phyloP scores from a whole-genome alignment of 2,113 vertebrate genomes.

The Chionodraco myersi region DNA sequence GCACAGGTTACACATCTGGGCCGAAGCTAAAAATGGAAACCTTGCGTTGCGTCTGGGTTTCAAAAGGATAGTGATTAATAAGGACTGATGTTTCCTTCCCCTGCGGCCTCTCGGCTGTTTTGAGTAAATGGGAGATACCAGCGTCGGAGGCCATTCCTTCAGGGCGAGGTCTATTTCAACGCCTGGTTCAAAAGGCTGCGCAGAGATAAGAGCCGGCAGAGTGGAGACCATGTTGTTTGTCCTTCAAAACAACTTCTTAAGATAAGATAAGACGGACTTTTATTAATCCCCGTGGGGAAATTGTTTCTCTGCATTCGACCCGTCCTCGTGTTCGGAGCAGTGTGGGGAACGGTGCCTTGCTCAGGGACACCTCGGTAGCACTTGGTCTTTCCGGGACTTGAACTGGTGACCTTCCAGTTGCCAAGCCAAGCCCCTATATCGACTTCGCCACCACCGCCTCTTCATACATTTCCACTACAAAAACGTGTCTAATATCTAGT shows the following conservation, averaged over 20 bases:
- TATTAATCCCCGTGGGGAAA: too few species aligned
- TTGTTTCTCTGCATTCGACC: too few species aligned
- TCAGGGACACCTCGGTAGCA: too few species aligned
- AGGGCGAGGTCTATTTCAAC: constrained; percentile 52
- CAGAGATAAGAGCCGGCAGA: constrained; percentile 66
- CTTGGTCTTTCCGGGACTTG: too few species aligned
- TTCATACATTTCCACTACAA: constrained; percentile 32
- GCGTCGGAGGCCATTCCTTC: constrained; percentile 51
- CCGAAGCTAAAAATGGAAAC: constrained; percentile 10
- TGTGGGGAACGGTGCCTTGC: too few species aligned
- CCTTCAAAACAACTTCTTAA: constrained; percentile 65
- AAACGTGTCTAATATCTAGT: too few species aligned
- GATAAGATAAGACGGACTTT: too few species aligned
- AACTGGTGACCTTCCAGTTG: too few species aligned
- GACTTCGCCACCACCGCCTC: constrained; percentile 2
- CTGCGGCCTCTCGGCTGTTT: constrained; percentile 36
- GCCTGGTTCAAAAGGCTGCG: constrained; percentile 64
- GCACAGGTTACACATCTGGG: not conserved
- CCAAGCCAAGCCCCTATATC: too few species aligned
- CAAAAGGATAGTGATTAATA: constrained; percentile 33
- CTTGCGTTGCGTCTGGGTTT: constrained; percentile 2
- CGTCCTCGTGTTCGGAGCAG: not conserved
- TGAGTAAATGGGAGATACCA: constrained; percentile 23
- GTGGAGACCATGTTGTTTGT: constrained; percentile 67
- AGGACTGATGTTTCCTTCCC: constrained; percentile 13